Conservation (phyloP, 2,797 vertebrate genomes). For the Onychomys leucogaster region DNA sequence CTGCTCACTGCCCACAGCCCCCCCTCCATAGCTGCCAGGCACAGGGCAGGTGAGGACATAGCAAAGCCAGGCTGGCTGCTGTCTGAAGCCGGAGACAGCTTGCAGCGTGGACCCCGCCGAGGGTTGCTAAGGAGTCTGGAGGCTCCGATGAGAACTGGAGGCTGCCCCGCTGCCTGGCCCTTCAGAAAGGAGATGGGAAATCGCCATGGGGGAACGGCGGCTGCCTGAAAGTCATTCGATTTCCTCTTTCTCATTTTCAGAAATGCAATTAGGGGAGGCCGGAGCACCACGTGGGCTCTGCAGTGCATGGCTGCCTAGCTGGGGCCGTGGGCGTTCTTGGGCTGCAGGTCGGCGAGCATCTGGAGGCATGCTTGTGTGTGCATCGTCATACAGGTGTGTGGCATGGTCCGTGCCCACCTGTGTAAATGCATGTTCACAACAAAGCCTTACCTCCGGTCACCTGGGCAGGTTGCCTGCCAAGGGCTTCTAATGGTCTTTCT, state of each 20-base stretch:
- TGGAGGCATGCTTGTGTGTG: background rate
- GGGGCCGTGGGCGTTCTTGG: background rate
- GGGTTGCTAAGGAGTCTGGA: slow-evolving; percentile 66
- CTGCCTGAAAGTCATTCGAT: slow-evolving; percentile 67
- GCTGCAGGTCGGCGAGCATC: background rate
- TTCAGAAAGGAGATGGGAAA: slow-evolving; percentile 34
- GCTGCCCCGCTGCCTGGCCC: background rate
- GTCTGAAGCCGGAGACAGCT: background rate
- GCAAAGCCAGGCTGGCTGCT: background rate
- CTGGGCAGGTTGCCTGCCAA: background rate
- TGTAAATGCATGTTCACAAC: background rate
- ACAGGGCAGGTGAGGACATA: slow-evolving; percentile 17
- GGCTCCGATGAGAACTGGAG: slow-evolving; percentile 29
- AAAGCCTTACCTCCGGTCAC: background rate
- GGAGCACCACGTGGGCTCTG: background rate
- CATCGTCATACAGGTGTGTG: background rate
- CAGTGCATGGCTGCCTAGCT: background rate
- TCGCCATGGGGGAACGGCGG: slow-evolving; percentile 46
- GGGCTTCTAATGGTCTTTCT: background rate
- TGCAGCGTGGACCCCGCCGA: fast-evolving
- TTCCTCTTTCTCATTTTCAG: slow-evolving; percentile 75
- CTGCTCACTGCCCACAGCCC: background rate
- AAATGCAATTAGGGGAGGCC: slow-evolving; percentile 75
- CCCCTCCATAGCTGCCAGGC: background rate
- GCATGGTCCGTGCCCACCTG: too few relatives aligned